Percentiles rank a stretch among this genome's conserved stretches.
Evolutionary conservation across 2,888 invertebrate genomes (phyloP).

Genomic region (Rotaria macrura): DNA sequence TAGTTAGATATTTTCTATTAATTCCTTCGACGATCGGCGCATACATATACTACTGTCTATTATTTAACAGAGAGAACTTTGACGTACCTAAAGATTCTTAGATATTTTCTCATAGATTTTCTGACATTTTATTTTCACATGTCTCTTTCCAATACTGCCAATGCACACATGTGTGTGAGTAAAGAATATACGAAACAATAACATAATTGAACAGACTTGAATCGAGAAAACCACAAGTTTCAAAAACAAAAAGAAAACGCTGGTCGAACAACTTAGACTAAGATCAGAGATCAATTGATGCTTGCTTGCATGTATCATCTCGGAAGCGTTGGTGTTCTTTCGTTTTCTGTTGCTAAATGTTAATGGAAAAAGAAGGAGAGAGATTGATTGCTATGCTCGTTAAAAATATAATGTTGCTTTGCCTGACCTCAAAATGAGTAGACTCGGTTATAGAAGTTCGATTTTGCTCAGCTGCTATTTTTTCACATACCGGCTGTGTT

Average conservation of each 20-base stretch:
- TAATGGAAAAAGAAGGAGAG: neutral
- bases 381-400: neutral
- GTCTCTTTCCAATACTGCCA: neutral
- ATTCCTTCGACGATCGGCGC: neutral
- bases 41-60: neutral
- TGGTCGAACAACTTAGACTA: neutral
- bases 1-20: neutral
- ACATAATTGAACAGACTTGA: neutral
- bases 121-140: neutral
- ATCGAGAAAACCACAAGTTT: neutral
- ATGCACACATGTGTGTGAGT: neutral
- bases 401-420: neutral
- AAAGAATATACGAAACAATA: neutral
- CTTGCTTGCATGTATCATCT: neutral
- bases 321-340: neutral
- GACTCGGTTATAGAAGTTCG: neutral
- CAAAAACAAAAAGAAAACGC: neutral
- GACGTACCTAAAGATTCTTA: neutral
- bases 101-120: neutral
- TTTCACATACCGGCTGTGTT: neutral
- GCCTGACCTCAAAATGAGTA: neutral
- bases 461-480: neutral
- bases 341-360: neutral
- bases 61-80: neutral
- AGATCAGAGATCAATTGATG: neutral